These are phyloP conservation scores for Platerodrilus igneus DNA, from an alignment of 2,888 invertebrate species.

Conservation along the genomic window DNA sequence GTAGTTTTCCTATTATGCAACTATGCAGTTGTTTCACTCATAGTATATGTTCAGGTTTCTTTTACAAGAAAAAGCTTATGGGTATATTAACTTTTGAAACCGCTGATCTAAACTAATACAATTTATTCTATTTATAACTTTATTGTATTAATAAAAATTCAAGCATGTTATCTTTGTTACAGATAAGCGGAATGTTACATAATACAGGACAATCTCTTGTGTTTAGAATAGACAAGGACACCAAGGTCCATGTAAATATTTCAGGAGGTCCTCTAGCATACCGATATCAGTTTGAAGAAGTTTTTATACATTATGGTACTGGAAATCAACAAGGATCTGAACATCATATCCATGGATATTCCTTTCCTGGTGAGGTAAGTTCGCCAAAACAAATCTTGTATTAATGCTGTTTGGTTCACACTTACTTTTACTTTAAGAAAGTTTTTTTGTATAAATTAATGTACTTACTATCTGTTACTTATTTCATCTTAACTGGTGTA, in stretches of 20 bases:
- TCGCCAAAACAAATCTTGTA: not conserved
- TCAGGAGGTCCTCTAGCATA: slow-evolving; percentile 95
- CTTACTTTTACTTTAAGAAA: not conserved
- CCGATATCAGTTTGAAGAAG: slow-evolving; percentile 91
- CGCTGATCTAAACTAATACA: too few species aligned
- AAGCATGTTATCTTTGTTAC: slow-evolving; percentile 34
- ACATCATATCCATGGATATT: slow-evolving; percentile 89
- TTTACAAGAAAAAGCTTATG: too few species aligned
- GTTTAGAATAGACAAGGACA: slow-evolving; percentile 85
- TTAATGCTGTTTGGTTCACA: not conserved
- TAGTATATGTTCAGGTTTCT: too few species aligned
- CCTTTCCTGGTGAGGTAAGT: slow-evolving; percentile 95
- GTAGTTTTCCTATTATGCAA: too few species aligned
- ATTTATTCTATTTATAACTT: too few species aligned
- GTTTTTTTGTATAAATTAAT: too few species aligned
- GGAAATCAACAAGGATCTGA: slow-evolving; percentile 91
- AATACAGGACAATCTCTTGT: slow-evolving; percentile 94
- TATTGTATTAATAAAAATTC: too few species aligned
- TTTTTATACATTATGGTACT: slow-evolving; percentile 92
- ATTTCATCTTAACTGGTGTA: too few species aligned
- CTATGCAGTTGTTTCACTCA: too few species aligned
- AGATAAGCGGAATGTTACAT: slow-evolving; percentile 84
- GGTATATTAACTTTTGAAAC: not conserved
- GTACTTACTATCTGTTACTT: too few species aligned
- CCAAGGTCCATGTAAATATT: slow-evolving; percentile 89